Evolutionary conservation across 2,797 vertebrate species (phyloP), one percentile per base, ranked within the genome.

Genomic region (Propithecus deckenii): DNA sequence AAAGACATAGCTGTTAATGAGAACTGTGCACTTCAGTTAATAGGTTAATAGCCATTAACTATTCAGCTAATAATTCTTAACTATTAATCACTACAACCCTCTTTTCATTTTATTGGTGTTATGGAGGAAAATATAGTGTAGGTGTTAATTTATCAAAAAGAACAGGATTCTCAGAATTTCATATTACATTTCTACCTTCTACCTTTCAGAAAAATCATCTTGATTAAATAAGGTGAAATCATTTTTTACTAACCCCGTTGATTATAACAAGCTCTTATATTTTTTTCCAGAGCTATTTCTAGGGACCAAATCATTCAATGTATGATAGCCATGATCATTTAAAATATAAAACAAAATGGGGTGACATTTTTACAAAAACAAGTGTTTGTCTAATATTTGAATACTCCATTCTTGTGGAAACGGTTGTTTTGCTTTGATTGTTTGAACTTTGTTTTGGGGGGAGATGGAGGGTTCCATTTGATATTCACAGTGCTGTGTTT

Each of bases 21-120:
- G 98, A 98, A 98, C 98, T 97, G 97, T 98, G 98, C 98, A 98
- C 98, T 98, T 98, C 98, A 98, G 98, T 98, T 99, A 99, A 99
- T 99, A 98, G 98, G 98, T 99, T 99, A 99, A 99, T 99, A 98
- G 98, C 98, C 98, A 99, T 99, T 99, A 99, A 99, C 98, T 99
- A 99, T 98, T 98, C 98, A 97, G 98, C 98, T 98, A 99, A 99
- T 99, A 98, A 99, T 99, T 99, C 98, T 98, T 98, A 98, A 99
- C 99, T 99, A 98, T 99, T 99, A 99, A 98, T 99, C 98, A 99
- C 98, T 96, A 98, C 97, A 98, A 98, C 97, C 98, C 97, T 98
- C 97, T 98, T 97, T 97, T 98, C 98, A 95, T 98, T 98, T 99
- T 98, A 98, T 98, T 98, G 98, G 97, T 98, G 97, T 98, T 99